A percentile compares a stretch with the other conserved stretches of the same genome.
These are phyloP conservation scores for Diadegma fenestrale DNA, from an alignment of 2,888 invertebrate genomes.

Conservation along the genomic window DNA sequence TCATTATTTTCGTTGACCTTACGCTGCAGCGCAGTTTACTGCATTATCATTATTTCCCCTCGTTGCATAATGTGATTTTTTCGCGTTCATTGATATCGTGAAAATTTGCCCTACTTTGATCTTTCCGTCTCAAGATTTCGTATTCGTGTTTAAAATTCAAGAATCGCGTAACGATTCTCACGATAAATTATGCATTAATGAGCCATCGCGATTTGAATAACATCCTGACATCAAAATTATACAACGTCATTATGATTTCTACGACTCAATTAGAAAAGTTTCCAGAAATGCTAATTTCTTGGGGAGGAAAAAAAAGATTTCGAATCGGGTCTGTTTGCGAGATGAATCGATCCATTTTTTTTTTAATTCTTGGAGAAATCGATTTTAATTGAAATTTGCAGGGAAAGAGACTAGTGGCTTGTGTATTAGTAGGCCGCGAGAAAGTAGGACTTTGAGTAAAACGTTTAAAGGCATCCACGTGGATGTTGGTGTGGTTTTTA, in stretches of 20 bases:
- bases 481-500: slow-evolving; percentile 30
- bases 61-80: not conserved
- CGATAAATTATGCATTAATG: not conserved
- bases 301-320: not conserved
- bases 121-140: not conserved
- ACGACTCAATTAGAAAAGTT: not conserved
- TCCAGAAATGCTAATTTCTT: not conserved
- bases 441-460: slow-evolving; percentile 62
- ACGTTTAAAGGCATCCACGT: slow-evolving; percentile 25
- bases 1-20: not conserved
- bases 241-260: not conserved
- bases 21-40: not conserved
- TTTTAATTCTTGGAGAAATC: not conserved
- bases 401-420: not conserved
- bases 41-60: not conserved
- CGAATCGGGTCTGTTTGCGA: not conserved
- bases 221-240: not conserved
- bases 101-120: not conserved
- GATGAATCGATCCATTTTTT: not conserved
- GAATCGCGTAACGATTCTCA: not conserved
- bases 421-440: slow-evolving; percentile 62
- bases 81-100: not conserved
- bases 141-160: not conserved
- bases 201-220: not conserved
- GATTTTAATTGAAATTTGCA: slow-evolving; percentile 8